Base-by-base conservation (phyloP, 2,888 invertebrate species). In the Drosophila limbata region DNA sequence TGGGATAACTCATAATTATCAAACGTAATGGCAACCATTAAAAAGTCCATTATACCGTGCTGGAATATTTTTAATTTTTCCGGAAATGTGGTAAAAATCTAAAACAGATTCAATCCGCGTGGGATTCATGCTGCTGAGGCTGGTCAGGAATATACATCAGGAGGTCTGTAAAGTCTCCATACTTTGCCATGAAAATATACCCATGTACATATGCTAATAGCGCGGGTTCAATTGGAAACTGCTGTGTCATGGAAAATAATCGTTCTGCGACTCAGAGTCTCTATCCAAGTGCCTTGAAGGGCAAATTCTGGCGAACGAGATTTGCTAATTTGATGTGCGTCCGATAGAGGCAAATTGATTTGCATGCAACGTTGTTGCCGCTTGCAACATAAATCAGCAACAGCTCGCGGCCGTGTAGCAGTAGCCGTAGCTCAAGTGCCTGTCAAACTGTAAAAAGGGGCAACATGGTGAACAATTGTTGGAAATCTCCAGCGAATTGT, bases 401-500 rank as follows among this genome's bases (percentile, higher is more conserved):
- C 61, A 62, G 74, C 51, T 45, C 17, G 53, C 56, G 52, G 21
- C 42, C 31, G 5, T 25, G 11, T 25, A 6, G 52, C 35, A 10
- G 9, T 19, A 3, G 50, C 28, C 17, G 13, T 42, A 17, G 35
- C 55, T 62, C 55, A 55, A 62, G 62, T 63, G 62, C 17, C 62
- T 45, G 59, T 66, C 73, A 77, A 77, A 77, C 69, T 65, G 64
- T 80, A 67, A 62, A 52, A 53, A 52, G 73, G 52, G 73, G 61
- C 67, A 67, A 53, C 50, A 63, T 50, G 63, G 56, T 50, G 59
- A 63, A 42, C 42, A 62, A 66, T 61, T 52, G 68, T 61, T 52
- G 66, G 8, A 47, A 81, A 61, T 85, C 82, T 79, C 82, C 42
- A 62, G 86, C 55, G 86, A 69, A 83, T 83, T 77, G 77, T 69